Conservation (phyloP, 2,797 vertebrate genomes). For the Paramormyrops hopkinsi region DNA sequence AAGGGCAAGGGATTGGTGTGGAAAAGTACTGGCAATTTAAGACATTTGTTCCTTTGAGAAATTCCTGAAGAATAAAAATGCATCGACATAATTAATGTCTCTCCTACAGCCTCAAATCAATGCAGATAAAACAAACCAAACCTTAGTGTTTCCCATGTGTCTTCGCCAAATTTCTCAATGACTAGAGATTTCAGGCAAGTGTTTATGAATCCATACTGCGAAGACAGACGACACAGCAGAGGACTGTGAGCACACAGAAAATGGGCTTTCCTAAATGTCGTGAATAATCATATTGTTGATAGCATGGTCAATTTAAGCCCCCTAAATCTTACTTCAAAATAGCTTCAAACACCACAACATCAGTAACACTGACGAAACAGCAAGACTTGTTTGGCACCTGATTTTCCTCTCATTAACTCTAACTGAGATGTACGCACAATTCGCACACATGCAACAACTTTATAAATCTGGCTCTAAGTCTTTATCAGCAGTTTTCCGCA, state of each 20-base stretch:
- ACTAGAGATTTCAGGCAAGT: slow-evolving; percentile 69
- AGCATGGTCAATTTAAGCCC: neutral
- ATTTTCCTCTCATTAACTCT: neutral
- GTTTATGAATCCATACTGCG: slow-evolving; percentile 73
- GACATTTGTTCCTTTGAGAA: neutral
- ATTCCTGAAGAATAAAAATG: neutral
- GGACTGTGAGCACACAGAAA: neutral
- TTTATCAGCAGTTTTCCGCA: neutral
- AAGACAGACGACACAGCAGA: slow-evolving; percentile 6
- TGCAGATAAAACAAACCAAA: slow-evolving; percentile 33
- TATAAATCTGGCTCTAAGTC: neutral
- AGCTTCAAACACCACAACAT: neutral
- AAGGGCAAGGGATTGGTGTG: neutral
- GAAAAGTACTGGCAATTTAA: neutral
- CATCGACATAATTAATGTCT: neutral
- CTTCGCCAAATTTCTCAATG: slow-evolving; percentile 63
- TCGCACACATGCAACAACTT: neutral
- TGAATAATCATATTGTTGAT: neutral
- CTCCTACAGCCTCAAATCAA: neutral
- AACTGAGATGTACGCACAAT: neutral
- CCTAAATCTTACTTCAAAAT: neutral
- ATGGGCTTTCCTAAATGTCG: neutral
- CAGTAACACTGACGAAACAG: neutral
- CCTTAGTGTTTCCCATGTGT: slow-evolving; percentile 61
- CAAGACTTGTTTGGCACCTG: neutral